Percentiles rank a stretch among this genome's conserved stretches.
These are phyloP conservation scores for Platysteira castanea DNA, from an alignment of 2,113 vertebrate genomes.

Conservation along the genomic window DNA sequence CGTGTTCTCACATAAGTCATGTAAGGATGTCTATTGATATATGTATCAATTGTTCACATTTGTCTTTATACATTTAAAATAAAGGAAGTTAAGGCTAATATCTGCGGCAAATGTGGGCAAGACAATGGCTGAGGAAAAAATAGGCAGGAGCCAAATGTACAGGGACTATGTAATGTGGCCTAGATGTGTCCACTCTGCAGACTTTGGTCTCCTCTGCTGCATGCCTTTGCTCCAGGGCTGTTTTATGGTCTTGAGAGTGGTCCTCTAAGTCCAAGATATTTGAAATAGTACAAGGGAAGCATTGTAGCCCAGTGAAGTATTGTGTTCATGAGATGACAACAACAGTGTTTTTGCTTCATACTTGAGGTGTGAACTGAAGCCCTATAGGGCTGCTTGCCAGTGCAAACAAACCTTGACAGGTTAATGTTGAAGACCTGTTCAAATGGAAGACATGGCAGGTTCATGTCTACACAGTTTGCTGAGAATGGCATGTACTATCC, in stretches of 20 bases:
- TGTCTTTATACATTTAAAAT: neutral
- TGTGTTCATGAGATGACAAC: neutral
- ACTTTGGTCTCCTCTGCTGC: neutral
- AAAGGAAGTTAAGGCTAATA: neutral
- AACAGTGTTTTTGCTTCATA: neutral
- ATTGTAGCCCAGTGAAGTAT: neutral
- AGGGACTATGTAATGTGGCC: neutral
- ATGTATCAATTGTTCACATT: neutral
- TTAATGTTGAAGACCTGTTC: neutral
- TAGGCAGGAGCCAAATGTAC: neutral
- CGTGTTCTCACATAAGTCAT: neutral
- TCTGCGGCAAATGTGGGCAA: neutral
- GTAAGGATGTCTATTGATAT: neutral
- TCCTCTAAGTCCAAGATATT: neutral
- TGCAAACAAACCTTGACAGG: neutral
- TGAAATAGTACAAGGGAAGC: neutral
- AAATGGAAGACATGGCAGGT: neutral
- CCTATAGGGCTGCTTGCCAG: neutral
- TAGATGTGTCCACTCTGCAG: neutral
- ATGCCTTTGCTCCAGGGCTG: neutral
- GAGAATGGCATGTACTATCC: neutral
- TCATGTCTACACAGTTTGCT: neutral
- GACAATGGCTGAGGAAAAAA: neutral
- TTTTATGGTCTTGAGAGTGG: neutral
- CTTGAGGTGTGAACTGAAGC: neutral